Percentiles rank a stretch among this genome's conserved stretches.
phyloP scores from a whole-genome alignment of 2,113 vertebrate species.

The Zosterops lateralis region DNA sequence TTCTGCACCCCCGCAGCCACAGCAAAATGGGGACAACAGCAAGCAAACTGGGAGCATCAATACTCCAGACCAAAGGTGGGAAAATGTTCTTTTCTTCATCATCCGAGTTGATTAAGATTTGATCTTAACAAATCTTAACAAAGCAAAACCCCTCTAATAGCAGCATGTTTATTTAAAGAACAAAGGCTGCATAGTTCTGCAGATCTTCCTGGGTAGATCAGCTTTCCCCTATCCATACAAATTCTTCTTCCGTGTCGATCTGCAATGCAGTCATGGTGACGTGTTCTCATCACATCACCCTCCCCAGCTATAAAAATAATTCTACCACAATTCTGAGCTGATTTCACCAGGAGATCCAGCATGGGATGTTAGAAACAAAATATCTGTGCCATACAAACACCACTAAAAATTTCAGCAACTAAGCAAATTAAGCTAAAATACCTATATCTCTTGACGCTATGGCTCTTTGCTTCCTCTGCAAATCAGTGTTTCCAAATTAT shows the following conservation, averaged over 20 bases:
- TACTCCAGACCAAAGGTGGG: not conserved
- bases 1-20: not conserved
- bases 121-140: not conserved
- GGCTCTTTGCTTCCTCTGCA: not conserved
- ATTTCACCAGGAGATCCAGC: not conserved
- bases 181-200: not conserved
- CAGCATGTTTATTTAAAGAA: not conserved
- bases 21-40: not conserved
- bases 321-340: not conserved
- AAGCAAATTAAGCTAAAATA: not conserved
- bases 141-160: not conserved
- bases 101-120: not conserved
- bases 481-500: not conserved
- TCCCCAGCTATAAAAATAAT: slow-evolving; percentile 4
- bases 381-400: not conserved
- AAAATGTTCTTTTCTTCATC: not conserved
- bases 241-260: not conserved
- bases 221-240: not conserved
- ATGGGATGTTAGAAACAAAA: not conserved
- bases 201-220: not conserved
- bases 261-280: slow-evolving; percentile 18
- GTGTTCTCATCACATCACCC: not conserved
- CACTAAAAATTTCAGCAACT: not conserved
- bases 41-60: not conserved
- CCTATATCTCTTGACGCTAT: not conserved